These are phyloP conservation scores for Trachelus stipa DNA, from an alignment of 2,888 invertebrate genomes.

Conservation along the genomic window DNA sequence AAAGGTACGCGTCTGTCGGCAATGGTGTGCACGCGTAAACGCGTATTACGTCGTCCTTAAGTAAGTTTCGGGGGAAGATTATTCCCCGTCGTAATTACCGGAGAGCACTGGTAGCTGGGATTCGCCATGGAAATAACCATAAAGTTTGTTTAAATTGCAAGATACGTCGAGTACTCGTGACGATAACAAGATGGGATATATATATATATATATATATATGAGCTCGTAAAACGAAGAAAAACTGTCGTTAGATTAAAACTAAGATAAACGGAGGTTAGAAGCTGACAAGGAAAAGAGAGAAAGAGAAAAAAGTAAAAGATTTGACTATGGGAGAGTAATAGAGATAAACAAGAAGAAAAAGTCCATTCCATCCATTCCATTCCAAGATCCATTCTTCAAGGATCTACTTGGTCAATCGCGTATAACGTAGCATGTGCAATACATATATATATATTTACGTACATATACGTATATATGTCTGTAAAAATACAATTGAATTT, in stretches of 20 bases:
- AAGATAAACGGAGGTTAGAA: constrained; percentile 13
- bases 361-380: background rate
- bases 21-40: background rate
- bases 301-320: background rate
- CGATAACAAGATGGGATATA: background rate
- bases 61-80: background rate
- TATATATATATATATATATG: background rate
- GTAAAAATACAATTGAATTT: background rate
- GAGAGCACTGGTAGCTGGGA: background rate
- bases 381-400: background rate
- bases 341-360: background rate
- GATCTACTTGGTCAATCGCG: background rate
- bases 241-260: background rate
- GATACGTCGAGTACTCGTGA: background rate
- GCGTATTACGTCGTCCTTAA: background rate
- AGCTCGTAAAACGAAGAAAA: background rate
- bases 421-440: background rate
- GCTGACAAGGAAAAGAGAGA: background rate
- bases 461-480: no score
- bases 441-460: no score
- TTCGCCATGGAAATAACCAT: background rate
- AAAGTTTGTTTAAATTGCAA: background rate
- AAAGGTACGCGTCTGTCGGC: background rate
- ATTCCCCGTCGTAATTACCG: background rate
- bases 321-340: background rate